Percentiles rank a stretch among this genome's conserved stretches.
Evolutionary conservation across 2,797 vertebrate species (phyloP).

Genomic region (Erpetoichthys calabaricus): DNA sequence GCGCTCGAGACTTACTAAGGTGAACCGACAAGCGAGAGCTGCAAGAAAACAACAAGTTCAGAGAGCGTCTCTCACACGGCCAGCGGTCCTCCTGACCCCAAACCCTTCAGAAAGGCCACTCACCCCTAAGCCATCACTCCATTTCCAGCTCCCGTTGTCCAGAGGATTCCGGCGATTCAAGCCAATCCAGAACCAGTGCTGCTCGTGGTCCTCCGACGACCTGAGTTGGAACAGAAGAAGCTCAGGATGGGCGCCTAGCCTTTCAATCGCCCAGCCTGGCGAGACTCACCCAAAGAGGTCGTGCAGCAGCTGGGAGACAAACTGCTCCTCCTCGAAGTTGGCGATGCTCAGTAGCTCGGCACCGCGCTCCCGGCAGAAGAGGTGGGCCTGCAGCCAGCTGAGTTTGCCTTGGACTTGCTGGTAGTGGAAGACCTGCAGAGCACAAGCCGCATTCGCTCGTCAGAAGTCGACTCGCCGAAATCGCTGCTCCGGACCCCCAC

Average conservation of each 20-base stretch:
- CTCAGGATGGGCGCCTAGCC: background rate
- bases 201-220: slow-evolving; percentile 77
- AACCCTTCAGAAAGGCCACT: slow-evolving; percentile 29
- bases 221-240: slow-evolving; percentile 27
- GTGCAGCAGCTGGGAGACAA: slow-evolving; percentile 66
- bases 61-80: too few species aligned
- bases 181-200: slow-evolving; percentile 95
- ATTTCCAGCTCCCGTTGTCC: slow-evolving; percentile 72
- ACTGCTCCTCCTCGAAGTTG: slow-evolving; percentile 72
- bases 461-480: too few species aligned
- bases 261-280: background rate
- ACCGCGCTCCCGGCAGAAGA: slow-evolving; percentile 64
- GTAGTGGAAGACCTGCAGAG: slow-evolving; percentile 63
- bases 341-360: slow-evolving; percentile 78
- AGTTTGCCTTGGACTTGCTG: slow-evolving; percentile 66
- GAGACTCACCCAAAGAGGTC: slow-evolving; percentile 74
- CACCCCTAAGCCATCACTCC: slow-evolving; percentile 83
- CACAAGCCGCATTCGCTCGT: background rate
- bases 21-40: too few species aligned
- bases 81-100: too few species aligned
- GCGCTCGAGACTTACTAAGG: fast-evolving
- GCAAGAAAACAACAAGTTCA: too few species aligned
- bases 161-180: slow-evolving; percentile 73
- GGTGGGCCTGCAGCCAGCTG: slow-evolving; percentile 72
- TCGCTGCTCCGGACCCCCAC: too few species aligned